A percentile compares a stretch with the other conserved stretches of the same genome.
Conservation (phyloP, 2,797 vertebrate genomes). For the Clarias pachynema region DNA sequence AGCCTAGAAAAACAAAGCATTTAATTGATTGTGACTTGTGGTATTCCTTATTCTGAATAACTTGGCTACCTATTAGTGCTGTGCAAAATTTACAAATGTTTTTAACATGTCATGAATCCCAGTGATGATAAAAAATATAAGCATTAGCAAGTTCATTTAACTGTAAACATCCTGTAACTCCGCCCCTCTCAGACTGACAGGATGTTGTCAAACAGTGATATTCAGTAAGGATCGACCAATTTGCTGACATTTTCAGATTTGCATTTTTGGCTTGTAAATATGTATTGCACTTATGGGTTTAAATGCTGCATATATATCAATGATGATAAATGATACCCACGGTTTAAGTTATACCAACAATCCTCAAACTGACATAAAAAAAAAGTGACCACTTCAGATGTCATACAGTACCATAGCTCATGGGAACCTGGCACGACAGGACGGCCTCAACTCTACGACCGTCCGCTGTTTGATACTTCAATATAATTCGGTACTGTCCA, state of each 20-base stretch:
- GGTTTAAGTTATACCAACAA: conserved; percentile 33
- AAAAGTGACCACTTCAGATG: conserved; percentile 43
- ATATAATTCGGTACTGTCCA: conserved; percentile 61
- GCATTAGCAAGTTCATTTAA: not conserved
- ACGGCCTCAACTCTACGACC: conserved; percentile 60
- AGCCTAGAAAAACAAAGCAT: not conserved
- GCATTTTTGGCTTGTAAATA: not conserved
- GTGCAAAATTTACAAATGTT: not conserved
- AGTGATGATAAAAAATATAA: not conserved
- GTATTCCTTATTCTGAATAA: not conserved
- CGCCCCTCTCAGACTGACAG: not conserved
- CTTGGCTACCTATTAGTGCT: not conserved
- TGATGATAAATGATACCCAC: not conserved
- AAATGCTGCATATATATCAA: not conserved
- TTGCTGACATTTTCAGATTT: not conserved
- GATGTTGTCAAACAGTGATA: not conserved
- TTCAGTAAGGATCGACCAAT: not conserved
- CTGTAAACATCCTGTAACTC: not conserved
- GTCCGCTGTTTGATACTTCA: conserved; percentile 63
- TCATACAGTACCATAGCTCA: conserved; percentile 66
- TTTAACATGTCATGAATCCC: not conserved
- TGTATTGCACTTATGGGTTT: not conserved
- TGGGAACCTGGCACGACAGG: conserved; percentile 67
- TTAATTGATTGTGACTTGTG: not conserved
- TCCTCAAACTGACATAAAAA: conserved; percentile 49